phyloP scores from a whole-genome alignment of 2,888 invertebrate species.

The Chromoteleia sp. region DNA sequence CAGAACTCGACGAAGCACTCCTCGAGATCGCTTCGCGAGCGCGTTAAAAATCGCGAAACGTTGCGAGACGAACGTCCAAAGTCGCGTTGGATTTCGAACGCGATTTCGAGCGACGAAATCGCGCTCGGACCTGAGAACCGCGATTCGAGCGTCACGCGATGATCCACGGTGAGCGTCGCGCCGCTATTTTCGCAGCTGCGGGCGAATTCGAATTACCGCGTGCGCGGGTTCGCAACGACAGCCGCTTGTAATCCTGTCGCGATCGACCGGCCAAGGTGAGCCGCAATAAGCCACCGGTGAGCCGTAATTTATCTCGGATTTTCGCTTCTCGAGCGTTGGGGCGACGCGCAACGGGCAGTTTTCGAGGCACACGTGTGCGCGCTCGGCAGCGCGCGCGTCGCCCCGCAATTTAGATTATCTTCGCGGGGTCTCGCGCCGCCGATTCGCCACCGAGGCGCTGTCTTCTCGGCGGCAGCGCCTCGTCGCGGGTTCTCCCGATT shows the following conservation, averaged over 20 bases:
- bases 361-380: conserved; percentile 61
- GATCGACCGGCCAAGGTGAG: conserved; percentile 67
- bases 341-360: conserved; percentile 38
- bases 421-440: conserved; percentile 57
- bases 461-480: conserved; percentile 57
- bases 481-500: conserved; percentile 62
- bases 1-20: no score
- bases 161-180: conserved; percentile 42
- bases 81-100: conserved; percentile 35
- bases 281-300: conserved; percentile 63
- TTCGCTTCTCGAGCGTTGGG: conserved; percentile 49
- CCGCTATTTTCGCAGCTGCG: conserved; percentile 66
- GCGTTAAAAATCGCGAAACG: no score
- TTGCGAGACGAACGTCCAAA: no score
- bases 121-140: conserved; percentile 61
- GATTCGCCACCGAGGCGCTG: conserved; percentile 68
- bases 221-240: conserved; percentile 67
- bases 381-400: conserved; percentile 60
- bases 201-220: conserved; percentile 68
- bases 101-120: no score
- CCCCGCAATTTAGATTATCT: conserved; percentile 73
- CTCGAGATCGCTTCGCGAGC: no score
- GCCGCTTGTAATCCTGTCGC: conserved; percentile 68
- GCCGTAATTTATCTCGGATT: conserved; percentile 70
- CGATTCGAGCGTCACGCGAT: conserved; percentile 64